A percentile compares a stretch with the other conserved stretches of the same genome.
Evolutionary conservation across 2,113 vertebrate genomes (phyloP).

Genomic region (Bubo blakistoni): DNA sequence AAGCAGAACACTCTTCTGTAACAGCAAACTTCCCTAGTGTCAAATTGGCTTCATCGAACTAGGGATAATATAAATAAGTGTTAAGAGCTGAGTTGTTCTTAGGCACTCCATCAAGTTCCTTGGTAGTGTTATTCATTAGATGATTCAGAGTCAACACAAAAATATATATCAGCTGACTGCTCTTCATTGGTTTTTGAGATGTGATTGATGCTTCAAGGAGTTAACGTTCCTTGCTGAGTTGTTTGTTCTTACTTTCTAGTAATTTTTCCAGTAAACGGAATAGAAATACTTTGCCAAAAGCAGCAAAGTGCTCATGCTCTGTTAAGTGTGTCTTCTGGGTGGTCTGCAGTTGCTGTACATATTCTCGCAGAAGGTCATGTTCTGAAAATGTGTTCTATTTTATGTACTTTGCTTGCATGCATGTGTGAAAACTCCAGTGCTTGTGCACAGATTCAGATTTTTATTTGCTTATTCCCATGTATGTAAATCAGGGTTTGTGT

Average conservation of each 20-base stretch:
- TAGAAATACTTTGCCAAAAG: conserved; percentile 22
- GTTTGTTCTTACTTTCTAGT: conserved; percentile 17
- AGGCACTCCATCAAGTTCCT: background rate
- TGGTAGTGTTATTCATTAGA: background rate
- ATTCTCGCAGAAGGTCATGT: conserved; percentile 29
- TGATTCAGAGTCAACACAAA: background rate
- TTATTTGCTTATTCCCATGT: background rate
- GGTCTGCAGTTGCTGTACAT: conserved; percentile 52
- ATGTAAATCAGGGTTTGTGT: background rate
- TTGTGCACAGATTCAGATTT: conserved; percentile 18
- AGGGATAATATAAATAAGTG: background rate
- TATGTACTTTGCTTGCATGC: conserved; percentile 43
- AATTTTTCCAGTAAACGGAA: background rate
- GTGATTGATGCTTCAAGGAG: conserved; percentile 2
- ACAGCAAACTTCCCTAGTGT: background rate
- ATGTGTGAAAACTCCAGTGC: conserved; percentile 42
- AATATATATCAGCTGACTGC: background rate
- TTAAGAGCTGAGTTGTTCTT: background rate
- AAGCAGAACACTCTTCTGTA: background rate
- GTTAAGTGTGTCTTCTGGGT: conserved; percentile 21
- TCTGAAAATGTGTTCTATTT: conserved; percentile 23
- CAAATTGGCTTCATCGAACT: background rate
- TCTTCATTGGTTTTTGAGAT: background rate
- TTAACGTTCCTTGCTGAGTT: conserved; percentile 5
- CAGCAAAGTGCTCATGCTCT: conserved; percentile 15